phyloP scores from a whole-genome alignment of 2,888 invertebrate genomes.

The Drosophila meridiana region DNA sequence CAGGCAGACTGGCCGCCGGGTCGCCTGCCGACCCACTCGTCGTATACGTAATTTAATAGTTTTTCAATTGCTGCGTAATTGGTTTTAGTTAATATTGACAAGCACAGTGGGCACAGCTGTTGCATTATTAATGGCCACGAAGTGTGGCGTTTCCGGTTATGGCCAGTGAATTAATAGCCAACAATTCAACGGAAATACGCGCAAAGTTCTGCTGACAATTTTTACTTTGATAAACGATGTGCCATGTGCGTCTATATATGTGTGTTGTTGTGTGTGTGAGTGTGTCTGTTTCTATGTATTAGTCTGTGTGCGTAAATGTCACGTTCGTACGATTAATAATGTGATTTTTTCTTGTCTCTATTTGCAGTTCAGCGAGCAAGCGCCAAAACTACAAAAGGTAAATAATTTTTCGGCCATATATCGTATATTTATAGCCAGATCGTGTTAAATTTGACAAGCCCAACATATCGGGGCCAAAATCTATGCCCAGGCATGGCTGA shows the following conservation, averaged over 20 bases:
- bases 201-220: slow-evolving; percentile 58
- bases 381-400: slow-evolving; percentile 47
- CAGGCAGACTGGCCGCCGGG: not conserved
- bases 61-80: slow-evolving; percentile 68
- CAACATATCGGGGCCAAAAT: slow-evolving; percentile 44
- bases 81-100: slow-evolving; percentile 77
- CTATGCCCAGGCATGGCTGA: slow-evolving; percentile 46
- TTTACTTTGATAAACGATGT: slow-evolving; percentile 68
- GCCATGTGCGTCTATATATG: slow-evolving; percentile 20
- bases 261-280: no score
- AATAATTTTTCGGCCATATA: slow-evolving; percentile 27
- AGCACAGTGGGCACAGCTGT: slow-evolving; percentile 59
- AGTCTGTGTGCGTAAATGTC: slow-evolving; percentile 57
- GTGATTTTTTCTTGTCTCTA: slow-evolving; percentile 71
- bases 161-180: slow-evolving; percentile 61
- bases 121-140: slow-evolving; percentile 75
- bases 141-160: slow-evolving; percentile 60
- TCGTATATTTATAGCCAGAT: slow-evolving; percentile 50
- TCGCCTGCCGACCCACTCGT: slow-evolving; percentile 16
- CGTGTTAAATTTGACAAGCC: slow-evolving; percentile 68
- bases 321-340: slow-evolving; percentile 75
- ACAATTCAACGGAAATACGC: slow-evolving; percentile 72
- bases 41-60: slow-evolving; percentile 75
- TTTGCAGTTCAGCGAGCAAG: slow-evolving; percentile 68
- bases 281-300: not conserved